Percentiles rank a stretch among this genome's conserved stretches.
These are phyloP conservation scores for Ophioderma brevispina DNA, from an alignment of 35 echinoderm and acorn worm species.

Conservation along the genomic window DNA sequence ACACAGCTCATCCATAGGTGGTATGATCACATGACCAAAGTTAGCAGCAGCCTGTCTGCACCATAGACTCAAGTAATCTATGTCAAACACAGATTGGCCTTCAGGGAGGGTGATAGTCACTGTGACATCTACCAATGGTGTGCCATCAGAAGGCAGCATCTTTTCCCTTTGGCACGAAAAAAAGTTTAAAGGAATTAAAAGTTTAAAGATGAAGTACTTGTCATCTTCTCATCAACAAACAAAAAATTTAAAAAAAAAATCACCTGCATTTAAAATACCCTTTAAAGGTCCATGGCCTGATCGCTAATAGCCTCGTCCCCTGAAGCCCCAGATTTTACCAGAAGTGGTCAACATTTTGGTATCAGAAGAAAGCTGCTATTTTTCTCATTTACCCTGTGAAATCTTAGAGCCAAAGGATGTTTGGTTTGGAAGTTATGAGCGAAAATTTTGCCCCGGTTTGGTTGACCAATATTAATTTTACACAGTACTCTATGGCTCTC, in stretches of 20 bases:
- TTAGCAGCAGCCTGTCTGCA: constrained; percentile 50
- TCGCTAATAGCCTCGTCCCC: too few relatives aligned
- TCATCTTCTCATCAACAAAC: neutral
- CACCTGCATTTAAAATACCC: neutral
- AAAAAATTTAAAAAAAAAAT: neutral
- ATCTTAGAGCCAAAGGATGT: too few relatives aligned
- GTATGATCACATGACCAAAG: constrained; percentile 73
- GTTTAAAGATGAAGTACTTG: neutral
- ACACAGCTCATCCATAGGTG: neutral
- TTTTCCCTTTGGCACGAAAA: neutral
- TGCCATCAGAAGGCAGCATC: neutral
- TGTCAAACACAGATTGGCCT: constrained; percentile 39
- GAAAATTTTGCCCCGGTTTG: too few relatives aligned
- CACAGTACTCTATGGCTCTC: too few relatives aligned
- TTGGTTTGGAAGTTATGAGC: too few relatives aligned
- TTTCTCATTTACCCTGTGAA: too few relatives aligned
- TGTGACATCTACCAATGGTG: neutral
- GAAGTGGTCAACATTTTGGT: too few relatives aligned
- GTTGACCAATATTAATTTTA: too few relatives aligned
- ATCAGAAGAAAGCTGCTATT: too few relatives aligned
- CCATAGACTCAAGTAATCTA: constrained; percentile 77
- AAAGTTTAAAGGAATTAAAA: neutral
- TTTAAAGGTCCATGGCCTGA: too few relatives aligned
- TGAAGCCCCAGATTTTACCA: too few relatives aligned
- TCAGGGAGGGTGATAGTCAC: constrained; percentile 47